Base-by-base conservation (phyloP, 2,888 invertebrate species). In the Globia sparganii region DNA sequence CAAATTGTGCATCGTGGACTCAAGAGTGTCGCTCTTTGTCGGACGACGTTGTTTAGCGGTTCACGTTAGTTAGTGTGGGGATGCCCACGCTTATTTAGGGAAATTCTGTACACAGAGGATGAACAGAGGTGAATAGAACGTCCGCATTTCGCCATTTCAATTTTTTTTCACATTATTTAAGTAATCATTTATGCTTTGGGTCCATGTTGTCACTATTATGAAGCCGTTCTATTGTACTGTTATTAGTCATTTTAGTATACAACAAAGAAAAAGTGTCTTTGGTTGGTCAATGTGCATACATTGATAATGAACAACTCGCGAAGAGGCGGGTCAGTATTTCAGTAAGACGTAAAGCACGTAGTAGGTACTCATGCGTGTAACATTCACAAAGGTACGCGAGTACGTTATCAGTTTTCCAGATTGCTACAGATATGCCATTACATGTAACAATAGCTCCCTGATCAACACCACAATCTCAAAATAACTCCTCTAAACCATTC, bases 1-100 rank as follows among this genome's bases (percentile, higher is more conserved):
- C 18, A 62, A 21, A n/a, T 34, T 34, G 43, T 53, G 25, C 49
- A n/a, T 21, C 1, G 9, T 34, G 40, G 4, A 25, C 21, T 75
- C 61, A 49, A 59, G 15, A 59, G 15, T 31, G 34, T 59, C 15
- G 25, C 3, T 34, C 49, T 25, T 56, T 68, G 6, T 37, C 56
- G n/a, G 25, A 25, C 49, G 18, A 40, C 49, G 53, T 28, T 34
- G 28, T 40, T 72, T 34, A 49, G 9, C 46, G 18, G 2, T 64
- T 43, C 25, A 34, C 62, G 75, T 67, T 56, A 75, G 46, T 25
- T 15, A 5, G 9, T 49, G 18, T 13, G 56, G 67, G 72, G 21
- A 62, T 49, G 72, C 53, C 72, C 49, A 46, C 6, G 4, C 37
- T 53, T 53, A 70, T 9, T 61, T 53, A 31, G 18, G 2, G 2